A percentile compares a stretch with the other conserved stretches of the same genome.
Conservation (phyloP, 2,113 vertebrate genomes). For the Hippocampus zosterae region DNA sequence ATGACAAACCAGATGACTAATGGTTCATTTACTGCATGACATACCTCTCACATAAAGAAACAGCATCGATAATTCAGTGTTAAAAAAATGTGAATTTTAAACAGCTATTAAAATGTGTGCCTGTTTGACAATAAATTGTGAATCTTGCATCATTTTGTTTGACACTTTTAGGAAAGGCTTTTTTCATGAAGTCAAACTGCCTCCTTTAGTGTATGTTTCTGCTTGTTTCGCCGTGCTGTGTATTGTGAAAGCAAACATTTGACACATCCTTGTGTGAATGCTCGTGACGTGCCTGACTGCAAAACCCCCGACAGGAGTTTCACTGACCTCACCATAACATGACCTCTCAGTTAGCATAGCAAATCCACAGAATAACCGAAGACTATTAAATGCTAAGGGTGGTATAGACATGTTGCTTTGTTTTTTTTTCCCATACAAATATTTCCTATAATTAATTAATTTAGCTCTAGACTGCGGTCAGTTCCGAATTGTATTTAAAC, state of each 20-base stretch:
- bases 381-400: background rate
- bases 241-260: slow-evolving; percentile 39
- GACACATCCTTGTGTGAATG: slow-evolving; percentile 31
- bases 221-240: slow-evolving; percentile 8
- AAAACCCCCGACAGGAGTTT: slow-evolving; percentile 18
- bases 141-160: background rate
- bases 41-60: slow-evolving; percentile 20
- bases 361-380: background rate
- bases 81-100: background rate
- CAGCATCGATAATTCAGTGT: background rate
- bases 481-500: no score
- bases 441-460: no score
- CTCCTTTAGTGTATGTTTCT: slow-evolving; percentile 15
- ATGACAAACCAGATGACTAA: slow-evolving; percentile 7
- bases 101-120: background rate
- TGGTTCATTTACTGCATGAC: background rate
- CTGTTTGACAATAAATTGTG: background rate
- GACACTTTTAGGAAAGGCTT: background rate
- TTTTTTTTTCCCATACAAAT: no score
- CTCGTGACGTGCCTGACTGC: slow-evolving; percentile 24
- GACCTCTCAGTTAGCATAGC: slow-evolving; percentile 20
- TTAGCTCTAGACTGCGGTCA: no score
- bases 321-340: slow-evolving; percentile 12
- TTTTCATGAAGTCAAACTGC: slow-evolving; percentile 38
- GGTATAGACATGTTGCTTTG: background rate